Base-by-base conservation (phyloP, 2,888 invertebrate species). In the Drosophila fulvimacula region DNA sequence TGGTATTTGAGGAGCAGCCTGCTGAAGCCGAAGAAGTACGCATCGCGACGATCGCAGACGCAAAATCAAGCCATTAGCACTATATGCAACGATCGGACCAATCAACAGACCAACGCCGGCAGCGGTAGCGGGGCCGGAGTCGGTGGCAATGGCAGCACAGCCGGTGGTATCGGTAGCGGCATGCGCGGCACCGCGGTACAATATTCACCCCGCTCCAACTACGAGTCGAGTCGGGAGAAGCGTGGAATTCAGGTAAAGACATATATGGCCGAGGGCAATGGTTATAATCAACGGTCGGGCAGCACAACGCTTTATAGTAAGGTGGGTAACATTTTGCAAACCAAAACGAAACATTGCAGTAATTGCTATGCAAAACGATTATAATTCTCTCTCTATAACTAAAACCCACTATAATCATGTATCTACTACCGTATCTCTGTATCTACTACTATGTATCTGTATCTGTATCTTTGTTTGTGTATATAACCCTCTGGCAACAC, bases 161-260 rank as follows among this genome's bases (percentile, higher is more conserved):
- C 63, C 69, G 79, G 67, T 59, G 88, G 64, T 27, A 74, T 79
- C 49, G 84, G 66, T 19, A 82, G 79, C 52, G 86, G 77, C 55
- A 80, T 86, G 66, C 88, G 89, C 51, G 90, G 90, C 69, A 90
- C 85, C 24, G 73, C 90, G 72, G 94, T 60, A 94, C 94, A 92
- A 83, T 92, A 92, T 84, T 91, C 81, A 93, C 95, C 88, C 93
- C 92, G 83, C 74, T 89, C 90, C 82, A 90, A 91, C 80, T 92
- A 92, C 85, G 92, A 93, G 53, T 71, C 90, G 69, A 87, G 61
- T 88, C 90, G 92, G 93, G 93, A 95, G 93, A 91, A 91, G 88
- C 94, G 95, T 93, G 96, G 96, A 93, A 96, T 96, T 94, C 97
- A 97, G 96, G 97, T 98, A 94, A 97, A 97, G 95, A 97, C 97